A percentile compares a stretch with the other conserved stretches of the same genome.
Evolutionary conservation across 2,113 vertebrate genomes (phyloP).

Genomic region (Zeus faber): DNA sequence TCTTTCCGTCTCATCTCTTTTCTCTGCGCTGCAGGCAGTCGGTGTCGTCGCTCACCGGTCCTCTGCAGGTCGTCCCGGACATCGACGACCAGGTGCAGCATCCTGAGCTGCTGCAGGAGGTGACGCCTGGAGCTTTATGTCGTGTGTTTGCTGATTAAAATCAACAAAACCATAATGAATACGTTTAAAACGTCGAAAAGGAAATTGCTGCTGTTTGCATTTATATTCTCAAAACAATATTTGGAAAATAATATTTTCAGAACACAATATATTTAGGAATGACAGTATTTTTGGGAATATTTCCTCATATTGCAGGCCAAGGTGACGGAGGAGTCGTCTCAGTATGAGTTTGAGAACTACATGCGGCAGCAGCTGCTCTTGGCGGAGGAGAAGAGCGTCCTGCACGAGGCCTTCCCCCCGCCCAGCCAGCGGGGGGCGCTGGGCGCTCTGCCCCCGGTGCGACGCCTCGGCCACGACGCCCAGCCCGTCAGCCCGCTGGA

Average conservation of each 20-base stretch:
- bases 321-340: slow-evolving; percentile 92
- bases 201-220: not conserved
- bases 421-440: slow-evolving; percentile 91
- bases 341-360: slow-evolving; percentile 99
- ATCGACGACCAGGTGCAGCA: slow-evolving; percentile 94
- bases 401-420: slow-evolving; percentile 90
- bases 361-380: slow-evolving; percentile 98
- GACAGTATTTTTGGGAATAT: too few species aligned
- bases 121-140: too few species aligned
- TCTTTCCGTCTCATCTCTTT: not conserved
- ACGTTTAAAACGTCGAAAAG: not conserved
- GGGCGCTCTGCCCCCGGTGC: slow-evolving; percentile 89
- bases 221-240: not conserved
- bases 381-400: slow-evolving; percentile 96
- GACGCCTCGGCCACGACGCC: slow-evolving; percentile 92
- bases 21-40: slow-evolving; percentile 82
- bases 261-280: too few species aligned
- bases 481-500: slow-evolving; percentile 95
- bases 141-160: not conserved
- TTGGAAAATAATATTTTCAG: not conserved
- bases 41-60: slow-evolving; percentile 91
- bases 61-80: slow-evolving; percentile 96
- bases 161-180: not conserved
- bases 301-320: slow-evolving; percentile 90
- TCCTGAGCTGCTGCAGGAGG: slow-evolving; percentile 90